Evolutionary conservation across 2,888 invertebrate genomes (phyloP).

Genomic region (Philereme vetulata): DNA sequence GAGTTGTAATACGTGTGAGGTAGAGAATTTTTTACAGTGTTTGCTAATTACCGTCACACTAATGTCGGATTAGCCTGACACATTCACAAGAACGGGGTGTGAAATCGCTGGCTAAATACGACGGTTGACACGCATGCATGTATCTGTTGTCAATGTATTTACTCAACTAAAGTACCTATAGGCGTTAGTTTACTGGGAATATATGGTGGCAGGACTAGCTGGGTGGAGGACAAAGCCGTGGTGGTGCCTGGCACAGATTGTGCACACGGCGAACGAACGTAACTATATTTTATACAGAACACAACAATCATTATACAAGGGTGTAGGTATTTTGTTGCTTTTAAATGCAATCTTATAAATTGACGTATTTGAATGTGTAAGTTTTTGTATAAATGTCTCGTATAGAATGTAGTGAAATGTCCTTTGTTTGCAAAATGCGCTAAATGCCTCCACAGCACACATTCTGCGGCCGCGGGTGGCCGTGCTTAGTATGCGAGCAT

Average conservation of each 20-base stretch:
- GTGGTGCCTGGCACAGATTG: too few species aligned
- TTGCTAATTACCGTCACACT: neutral
- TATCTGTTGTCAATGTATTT: too few species aligned
- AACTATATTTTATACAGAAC: too few species aligned
- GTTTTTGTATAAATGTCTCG: neutral
- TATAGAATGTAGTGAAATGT: slow-evolving; percentile 8
- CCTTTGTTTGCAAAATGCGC: slow-evolving; percentile 9
- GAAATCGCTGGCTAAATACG: neutral
- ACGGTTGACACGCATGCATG: too few species aligned
- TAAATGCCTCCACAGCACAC: neutral
- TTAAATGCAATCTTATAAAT: too few species aligned
- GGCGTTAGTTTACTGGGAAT: too few species aligned
- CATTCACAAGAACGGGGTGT: slow-evolving; percentile 2
- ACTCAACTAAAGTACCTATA: too few species aligned
- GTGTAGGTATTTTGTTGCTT: too few species aligned
- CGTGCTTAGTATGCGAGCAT: slow-evolving; percentile 8
- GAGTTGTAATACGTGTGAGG: neutral
- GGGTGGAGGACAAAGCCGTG: too few species aligned
- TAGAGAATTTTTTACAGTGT: neutral
- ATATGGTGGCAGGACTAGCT: too few species aligned
- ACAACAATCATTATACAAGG: too few species aligned
- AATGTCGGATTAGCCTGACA: neutral
- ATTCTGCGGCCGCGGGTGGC: neutral
- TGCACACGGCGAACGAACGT: too few species aligned
- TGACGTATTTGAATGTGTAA: neutral